Evolutionary conservation across 1,140 invertebrate species (phyloP).

Genomic region (Drosophila triauraria): DNA sequence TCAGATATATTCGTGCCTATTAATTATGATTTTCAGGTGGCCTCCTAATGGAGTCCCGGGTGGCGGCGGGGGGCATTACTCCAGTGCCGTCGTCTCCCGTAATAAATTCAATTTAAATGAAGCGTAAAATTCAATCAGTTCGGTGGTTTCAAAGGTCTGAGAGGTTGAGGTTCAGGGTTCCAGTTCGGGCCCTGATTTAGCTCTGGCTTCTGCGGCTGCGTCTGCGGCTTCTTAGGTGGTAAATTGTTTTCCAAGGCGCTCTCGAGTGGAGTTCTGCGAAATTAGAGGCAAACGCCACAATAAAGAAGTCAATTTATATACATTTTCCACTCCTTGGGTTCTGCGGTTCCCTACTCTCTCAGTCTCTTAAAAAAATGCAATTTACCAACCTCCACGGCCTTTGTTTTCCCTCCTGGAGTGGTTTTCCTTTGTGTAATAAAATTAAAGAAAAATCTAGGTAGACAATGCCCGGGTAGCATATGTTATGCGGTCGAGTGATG

Average conservation of each 20-base stretch:
- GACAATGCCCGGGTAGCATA: slow-evolving; percentile 61
- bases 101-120: slow-evolving; percentile 84
- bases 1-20: slow-evolving; percentile 72
- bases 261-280: slow-evolving; percentile 66
- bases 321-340: slow-evolving; percentile 67
- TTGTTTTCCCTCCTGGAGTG: slow-evolving; percentile 63
- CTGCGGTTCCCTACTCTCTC: slow-evolving; percentile 46
- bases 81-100: slow-evolving; percentile 12
- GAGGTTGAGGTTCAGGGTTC: slow-evolving; percentile 24
- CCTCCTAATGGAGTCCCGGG: slow-evolving; percentile 57
- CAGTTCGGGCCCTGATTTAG: slow-evolving; percentile 15
- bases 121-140: slow-evolving; percentile 83
- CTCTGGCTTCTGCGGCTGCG: slow-evolving; percentile 62
- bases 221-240: slow-evolving; percentile 77
- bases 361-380: slow-evolving; percentile 56
- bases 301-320: slow-evolving; percentile 83
- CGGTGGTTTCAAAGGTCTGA: slow-evolving; percentile 46
- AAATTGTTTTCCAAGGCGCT: slow-evolving; percentile 62
- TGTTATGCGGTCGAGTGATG: slow-evolving; percentile 65
- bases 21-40: slow-evolving; percentile 72
- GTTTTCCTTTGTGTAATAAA: slow-evolving; percentile 67
- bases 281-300: slow-evolving; percentile 72
- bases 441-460: slow-evolving; percentile 74
- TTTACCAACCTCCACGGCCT: slow-evolving; percentile 60
- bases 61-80: slow-evolving; percentile 5